A percentile compares a stretch with the other conserved stretches of the same genome.
phyloP scores from a whole-genome alignment of 1,140 invertebrate genomes.

The Drosophila athabasca region DNA sequence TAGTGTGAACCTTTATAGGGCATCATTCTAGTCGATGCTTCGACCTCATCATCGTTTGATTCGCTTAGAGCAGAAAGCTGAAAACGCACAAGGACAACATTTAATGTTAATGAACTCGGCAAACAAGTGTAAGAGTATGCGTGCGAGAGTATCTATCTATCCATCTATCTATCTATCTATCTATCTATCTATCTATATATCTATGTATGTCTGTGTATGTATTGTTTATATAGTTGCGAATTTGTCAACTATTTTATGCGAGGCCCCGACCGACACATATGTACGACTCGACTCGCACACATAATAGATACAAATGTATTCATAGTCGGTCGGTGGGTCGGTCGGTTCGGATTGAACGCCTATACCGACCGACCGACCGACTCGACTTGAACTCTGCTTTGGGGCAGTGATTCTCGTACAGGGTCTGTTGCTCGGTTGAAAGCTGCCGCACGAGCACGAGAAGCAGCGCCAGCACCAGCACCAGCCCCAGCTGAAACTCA shows the following conservation, averaged over 20 bases:
- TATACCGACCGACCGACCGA: neutral
- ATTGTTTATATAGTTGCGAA: constrained; percentile 72
- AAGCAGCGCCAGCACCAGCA: neutral
- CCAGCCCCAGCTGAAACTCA: neutral
- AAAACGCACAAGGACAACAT: constrained; percentile 74
- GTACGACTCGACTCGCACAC: constrained; percentile 34
- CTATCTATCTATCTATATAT: constrained; percentile 26
- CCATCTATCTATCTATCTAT: constrained; percentile 15
- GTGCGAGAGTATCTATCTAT: constrained; percentile 24
- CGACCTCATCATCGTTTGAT: constrained; percentile 11
- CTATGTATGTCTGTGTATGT: constrained; percentile 33
- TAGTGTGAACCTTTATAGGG: constrained; percentile 1
- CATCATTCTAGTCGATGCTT: constrained; percentile 19
- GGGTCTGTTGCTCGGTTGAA: neutral
- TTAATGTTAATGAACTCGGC: constrained; percentile 78
- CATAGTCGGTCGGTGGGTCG: constrained; percentile 35
- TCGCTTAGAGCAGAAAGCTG: constrained; percentile 45
- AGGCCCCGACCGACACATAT: constrained; percentile 58
- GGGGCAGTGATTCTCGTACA: no score
- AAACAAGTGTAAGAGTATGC: constrained; percentile 67
- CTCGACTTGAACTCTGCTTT: constrained; percentile 14
- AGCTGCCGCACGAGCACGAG: constrained; percentile 3
- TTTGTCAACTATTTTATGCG: constrained; percentile 80
- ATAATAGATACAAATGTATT: constrained; percentile 64
- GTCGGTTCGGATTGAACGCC: constrained; percentile 1